Evolutionary conservation across 2,888 invertebrate genomes (phyloP), one percentile per base, ranked within the genome.

Genomic region (Branchellion lobata): DNA sequence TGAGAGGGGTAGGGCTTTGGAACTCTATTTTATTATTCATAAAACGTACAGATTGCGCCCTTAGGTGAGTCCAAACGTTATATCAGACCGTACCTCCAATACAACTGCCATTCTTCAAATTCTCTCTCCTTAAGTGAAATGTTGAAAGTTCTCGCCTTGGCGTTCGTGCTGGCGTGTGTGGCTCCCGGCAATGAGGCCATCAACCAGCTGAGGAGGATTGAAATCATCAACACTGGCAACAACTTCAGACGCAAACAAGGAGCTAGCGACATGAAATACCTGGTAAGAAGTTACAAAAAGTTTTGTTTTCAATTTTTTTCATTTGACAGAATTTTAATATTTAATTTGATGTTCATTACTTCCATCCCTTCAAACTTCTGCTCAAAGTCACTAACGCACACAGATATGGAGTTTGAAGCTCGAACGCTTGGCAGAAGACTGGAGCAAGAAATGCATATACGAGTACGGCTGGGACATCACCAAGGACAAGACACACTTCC

Each of bases 321-420:
- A n/a, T n/a, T n/a, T n/a, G n/a, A n/a, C n/a, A n/a, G n/a, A n/a
- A n/a, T n/a, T n/a, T n/a, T n/a, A n/a, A n/a, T n/a, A n/a, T n/a
- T n/a, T n/a, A n/a, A n/a, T n/a, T n/a, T n/a, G n/a, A n/a, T n/a
- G n/a, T n/a, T n/a, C n/a, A n/a, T n/a, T n/a, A n/a, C n/a, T n/a
- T n/a, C n/a, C n/a, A n/a, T n/a, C n/a, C n/a, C n/a, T n/a, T n/a
- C n/a, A n/a, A 40, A 40, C 40, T 40, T 40, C 40, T 5, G 14
- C 40, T 40, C 5, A 5, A 8, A 5, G 14, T 40, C 14, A 8
- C 8, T 14, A 40, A 40, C 40, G 14, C 5, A 40, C 61, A 18
- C 61, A 57, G 61, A 57, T 57, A 18, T 57, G 61, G 61, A 57
- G 61, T 24, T 24, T 24, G 14, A 57, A n/a, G n/a, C 61, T 57